phyloP scores from a whole-genome alignment of 2,888 invertebrate species.

The Acleris laterana region DNA sequence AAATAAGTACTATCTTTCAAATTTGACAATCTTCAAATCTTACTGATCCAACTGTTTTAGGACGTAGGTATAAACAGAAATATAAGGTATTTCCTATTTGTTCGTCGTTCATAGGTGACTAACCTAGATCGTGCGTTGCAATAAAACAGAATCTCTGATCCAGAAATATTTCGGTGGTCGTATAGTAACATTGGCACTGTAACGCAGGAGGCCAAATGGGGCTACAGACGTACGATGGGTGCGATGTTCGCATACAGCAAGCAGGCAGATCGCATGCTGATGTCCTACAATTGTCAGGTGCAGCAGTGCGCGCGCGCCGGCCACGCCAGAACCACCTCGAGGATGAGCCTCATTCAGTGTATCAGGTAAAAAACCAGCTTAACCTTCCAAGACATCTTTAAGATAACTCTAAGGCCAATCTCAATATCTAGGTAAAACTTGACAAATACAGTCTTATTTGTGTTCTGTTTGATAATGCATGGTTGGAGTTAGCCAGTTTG shows the following conservation, averaged over 20 bases:
- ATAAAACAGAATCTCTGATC: constrained; percentile 17
- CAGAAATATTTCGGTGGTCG: constrained; percentile 12
- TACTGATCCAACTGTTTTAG: too few relatives aligned
- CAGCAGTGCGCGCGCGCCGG: constrained; percentile 78
- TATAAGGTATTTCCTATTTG: constrained; percentile 5
- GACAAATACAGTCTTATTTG: constrained; percentile 7
- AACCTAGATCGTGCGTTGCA: background rate
- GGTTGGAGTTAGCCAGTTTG: constrained; percentile 3
- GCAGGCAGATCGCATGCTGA: constrained; percentile 82
- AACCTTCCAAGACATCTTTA: background rate
- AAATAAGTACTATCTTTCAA: too few relatives aligned
- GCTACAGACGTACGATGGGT: constrained; percentile 82
- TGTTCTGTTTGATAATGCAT: constrained; percentile 19
- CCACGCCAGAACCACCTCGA: constrained; percentile 65
- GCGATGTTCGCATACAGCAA: constrained; percentile 83
- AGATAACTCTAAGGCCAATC: constrained; percentile 19
- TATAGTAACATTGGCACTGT: constrained; percentile 58
- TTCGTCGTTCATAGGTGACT: background rate
- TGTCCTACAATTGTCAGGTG: constrained; percentile 83
- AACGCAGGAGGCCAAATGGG: constrained; percentile 82
- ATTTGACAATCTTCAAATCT: too few relatives aligned
- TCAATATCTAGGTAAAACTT: constrained; percentile 4
- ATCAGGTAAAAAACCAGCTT: constrained; percentile 83
- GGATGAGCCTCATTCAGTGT: constrained; percentile 92
- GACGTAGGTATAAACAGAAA: too few relatives aligned